Evolutionary conservation across 2,797 vertebrate genomes (phyloP).

Genomic region (Oreonectes daqikongensis): DNA sequence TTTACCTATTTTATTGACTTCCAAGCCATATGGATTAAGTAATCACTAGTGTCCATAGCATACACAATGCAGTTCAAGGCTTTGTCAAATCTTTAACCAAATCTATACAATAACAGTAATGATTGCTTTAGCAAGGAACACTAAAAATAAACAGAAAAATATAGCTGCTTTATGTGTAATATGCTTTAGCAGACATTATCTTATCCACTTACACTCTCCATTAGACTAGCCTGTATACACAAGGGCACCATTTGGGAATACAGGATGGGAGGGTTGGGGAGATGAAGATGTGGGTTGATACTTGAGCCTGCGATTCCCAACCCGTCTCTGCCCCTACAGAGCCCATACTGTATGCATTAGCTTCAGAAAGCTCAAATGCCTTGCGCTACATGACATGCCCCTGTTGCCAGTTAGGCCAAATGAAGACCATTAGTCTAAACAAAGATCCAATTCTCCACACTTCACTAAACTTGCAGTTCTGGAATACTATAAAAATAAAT

Average conservation of each 20-base stretch:
- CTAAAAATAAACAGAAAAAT: background rate
- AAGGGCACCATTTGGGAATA: slow-evolving; percentile 28
- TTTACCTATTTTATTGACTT: no score
- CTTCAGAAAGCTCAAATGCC: slow-evolving; percentile 41
- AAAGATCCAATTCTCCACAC: slow-evolving; percentile 25
- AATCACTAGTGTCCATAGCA: no score
- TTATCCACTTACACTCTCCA: background rate
- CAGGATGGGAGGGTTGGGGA: background rate
- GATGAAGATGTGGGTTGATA: slow-evolving; percentile 25
- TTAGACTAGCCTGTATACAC: background rate
- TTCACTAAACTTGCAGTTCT: background rate
- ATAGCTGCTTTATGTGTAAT: background rate
- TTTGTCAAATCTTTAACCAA: background rate
- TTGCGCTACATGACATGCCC: slow-evolving; percentile 15
- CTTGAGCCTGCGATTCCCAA: slow-evolving; percentile 40
- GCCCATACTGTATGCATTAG: slow-evolving; percentile 40
- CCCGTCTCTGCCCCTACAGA: slow-evolving; percentile 33
- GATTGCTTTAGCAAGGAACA: background rate
- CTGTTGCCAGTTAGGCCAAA: slow-evolving; percentile 38
- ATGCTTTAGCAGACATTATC: background rate
- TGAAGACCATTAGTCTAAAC: slow-evolving; percentile 30
- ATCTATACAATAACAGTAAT: background rate
- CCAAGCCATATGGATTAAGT: no score
- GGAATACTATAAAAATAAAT: slow-evolving; percentile 22
- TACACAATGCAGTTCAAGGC: background rate